Percentiles rank a stretch among this genome's conserved stretches.
These are phyloP conservation scores for Melierax canorus DNA, from an alignment of 2,113 vertebrate species.

Conservation along the genomic window DNA sequence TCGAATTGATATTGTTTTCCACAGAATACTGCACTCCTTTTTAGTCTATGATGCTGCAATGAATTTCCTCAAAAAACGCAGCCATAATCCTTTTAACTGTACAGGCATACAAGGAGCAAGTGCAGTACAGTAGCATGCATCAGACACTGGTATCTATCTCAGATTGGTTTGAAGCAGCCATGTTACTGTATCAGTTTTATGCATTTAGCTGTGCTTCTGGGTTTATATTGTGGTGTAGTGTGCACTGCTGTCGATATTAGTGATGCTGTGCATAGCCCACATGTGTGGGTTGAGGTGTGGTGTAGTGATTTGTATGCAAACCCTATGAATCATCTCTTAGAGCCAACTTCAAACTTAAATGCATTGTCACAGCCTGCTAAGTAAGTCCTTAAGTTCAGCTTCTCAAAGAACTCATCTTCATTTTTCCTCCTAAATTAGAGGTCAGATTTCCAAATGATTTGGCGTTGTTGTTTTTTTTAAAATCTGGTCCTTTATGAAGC, in stretches of 20 bases:
- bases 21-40: background rate
- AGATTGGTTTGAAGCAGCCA: background rate
- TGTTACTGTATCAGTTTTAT: background rate
- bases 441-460: background rate
- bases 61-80: background rate
- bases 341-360: background rate
- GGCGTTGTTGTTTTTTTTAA: background rate
- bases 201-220: background rate
- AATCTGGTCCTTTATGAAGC: background rate
- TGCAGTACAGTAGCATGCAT: background rate
- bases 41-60: background rate
- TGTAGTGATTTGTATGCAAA: background rate
- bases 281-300: background rate
- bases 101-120: background rate
- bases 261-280: background rate
- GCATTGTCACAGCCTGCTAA: background rate
- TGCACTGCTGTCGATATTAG: rapidly evolving
- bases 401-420: background rate
- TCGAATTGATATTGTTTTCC: background rate
- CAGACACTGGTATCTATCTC: background rate
- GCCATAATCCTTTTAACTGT: background rate
- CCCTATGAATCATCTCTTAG: background rate
- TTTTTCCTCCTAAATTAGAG: background rate
- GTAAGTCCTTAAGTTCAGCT: background rate
- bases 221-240: background rate